These are phyloP conservation scores for Rhodinocichla rosea DNA, from an alignment of 2,113 vertebrate genomes.

Conservation along the genomic window DNA sequence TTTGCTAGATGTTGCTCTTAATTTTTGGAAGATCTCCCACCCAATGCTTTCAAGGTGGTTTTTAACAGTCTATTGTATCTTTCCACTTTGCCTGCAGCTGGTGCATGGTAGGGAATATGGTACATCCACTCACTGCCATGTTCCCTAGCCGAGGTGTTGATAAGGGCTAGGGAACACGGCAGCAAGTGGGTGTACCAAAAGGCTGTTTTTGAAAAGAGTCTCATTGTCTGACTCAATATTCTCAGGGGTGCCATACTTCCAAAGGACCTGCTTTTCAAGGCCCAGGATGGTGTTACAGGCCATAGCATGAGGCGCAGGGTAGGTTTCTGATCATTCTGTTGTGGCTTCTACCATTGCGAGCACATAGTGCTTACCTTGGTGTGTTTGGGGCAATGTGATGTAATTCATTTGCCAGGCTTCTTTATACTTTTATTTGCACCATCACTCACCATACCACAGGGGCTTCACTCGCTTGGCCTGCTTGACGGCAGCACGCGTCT, in stretches of 20 bases:
- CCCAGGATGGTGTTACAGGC: background rate
- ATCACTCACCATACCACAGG: fast-evolving
- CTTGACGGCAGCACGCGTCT: fast-evolving
- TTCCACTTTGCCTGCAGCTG: background rate
- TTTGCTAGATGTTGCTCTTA: background rate
- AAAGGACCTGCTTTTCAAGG: background rate
- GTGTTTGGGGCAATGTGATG: background rate
- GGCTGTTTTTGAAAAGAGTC: background rate
- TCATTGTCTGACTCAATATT: background rate
- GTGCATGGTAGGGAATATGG: too few species aligned
- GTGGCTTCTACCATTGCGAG: background rate
- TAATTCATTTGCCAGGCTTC: background rate
- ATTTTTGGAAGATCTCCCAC: background rate
- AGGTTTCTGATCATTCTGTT: fast-evolving
- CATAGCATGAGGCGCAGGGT: background rate
- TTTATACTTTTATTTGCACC: background rate
- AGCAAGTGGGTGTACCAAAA: too few species aligned
- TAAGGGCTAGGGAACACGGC: too few species aligned
- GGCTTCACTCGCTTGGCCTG: background rate
- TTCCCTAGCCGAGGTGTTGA: background rate
- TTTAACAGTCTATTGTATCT: background rate
- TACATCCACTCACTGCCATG: too few species aligned
- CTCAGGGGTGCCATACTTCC: background rate
- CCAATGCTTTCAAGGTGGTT: background rate
- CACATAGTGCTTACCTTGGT: fast-evolving